These are phyloP conservation scores for Catamblyrhynchus diadema DNA, from an alignment of 2,797 vertebrate species.

Conservation along the genomic window DNA sequence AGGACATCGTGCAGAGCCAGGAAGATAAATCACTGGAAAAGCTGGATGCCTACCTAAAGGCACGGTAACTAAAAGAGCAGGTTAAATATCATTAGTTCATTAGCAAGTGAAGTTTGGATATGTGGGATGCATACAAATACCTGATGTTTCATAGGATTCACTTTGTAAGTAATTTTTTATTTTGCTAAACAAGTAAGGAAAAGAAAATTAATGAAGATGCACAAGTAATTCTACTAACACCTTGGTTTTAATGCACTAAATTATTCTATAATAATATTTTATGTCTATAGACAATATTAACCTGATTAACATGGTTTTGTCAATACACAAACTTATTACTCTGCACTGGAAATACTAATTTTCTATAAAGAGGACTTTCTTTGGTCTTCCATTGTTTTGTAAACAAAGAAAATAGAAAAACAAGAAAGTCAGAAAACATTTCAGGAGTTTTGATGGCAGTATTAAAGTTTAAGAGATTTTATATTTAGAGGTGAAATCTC, in stretches of 20 bases:
- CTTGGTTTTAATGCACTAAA: not conserved
- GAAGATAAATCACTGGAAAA: not conserved
- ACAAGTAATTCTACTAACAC: not conserved
- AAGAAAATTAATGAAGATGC: not conserved
- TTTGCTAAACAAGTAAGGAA: not conserved
- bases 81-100: not conserved
- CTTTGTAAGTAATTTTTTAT: not conserved
- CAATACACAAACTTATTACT: not conserved
- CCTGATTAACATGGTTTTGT: not conserved
- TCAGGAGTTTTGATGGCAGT: not conserved
- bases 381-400: not conserved
- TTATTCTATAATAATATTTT: not conserved
- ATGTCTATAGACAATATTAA: not conserved
- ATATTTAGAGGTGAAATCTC: not conserved
- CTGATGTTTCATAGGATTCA: not conserved
- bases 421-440: not conserved
- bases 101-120: not conserved
- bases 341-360: not conserved
- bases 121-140: not conserved
- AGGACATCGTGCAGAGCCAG: not conserved
- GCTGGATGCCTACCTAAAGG: not conserved
- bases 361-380: not conserved
- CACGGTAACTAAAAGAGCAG: not conserved
- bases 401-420: not conserved
- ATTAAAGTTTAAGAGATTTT: not conserved